Base-by-base conservation (phyloP, 2,113 vertebrate genomes). In the Centrocercus urophasianus region DNA sequence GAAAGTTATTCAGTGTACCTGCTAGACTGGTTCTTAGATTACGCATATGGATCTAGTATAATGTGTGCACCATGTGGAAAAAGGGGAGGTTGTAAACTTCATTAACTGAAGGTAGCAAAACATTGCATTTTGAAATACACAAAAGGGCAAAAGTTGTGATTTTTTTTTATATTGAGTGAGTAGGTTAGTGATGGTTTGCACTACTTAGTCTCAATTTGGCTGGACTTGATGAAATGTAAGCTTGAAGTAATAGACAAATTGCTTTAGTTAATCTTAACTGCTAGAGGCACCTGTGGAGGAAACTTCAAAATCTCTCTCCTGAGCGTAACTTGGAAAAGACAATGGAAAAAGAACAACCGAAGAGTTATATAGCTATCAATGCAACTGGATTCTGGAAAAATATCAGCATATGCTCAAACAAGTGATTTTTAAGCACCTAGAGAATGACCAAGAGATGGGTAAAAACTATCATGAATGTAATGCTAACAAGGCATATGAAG, bases 401-500 rank as follows among this genome's bases (percentile, higher is more conserved):
- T 27, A 42, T 6, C 52, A 61, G 63, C 69, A 69, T 69, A 28
- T 65, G 38, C 6, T 50, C 25, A n/a, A 64, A 43, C 27, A 81
- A 75, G 20, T 20, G 65, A 43, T 91, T 91, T 69, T 5, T 72
- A 79, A 14, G 40, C 3, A 13, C n/a, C 75, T 87, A 76, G 40
- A 45, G 91, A 83, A 89, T 84, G 8, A 87, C 61, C 75, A 84
- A 47, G 32, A 79, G 22, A 63, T 91, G 87, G 91, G 48, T 88
- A 94, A 87, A 20, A 73, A 5, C 14, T 16, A 61, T 17, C 65
- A 57, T 57, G 47, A 21, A 79, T 75, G 32, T 82, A 60, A 70
- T 20, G 67, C 45, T 47, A 85, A 28, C 50, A 86, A 74, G 34
- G 52, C 22, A n/a, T 40, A 45, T 76, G 74, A 91, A 87, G 54